Evolutionary conservation across 2,797 vertebrate species (phyloP), one percentile per base, ranked within the genome.

Genomic region (Epinephelus awoara): DNA sequence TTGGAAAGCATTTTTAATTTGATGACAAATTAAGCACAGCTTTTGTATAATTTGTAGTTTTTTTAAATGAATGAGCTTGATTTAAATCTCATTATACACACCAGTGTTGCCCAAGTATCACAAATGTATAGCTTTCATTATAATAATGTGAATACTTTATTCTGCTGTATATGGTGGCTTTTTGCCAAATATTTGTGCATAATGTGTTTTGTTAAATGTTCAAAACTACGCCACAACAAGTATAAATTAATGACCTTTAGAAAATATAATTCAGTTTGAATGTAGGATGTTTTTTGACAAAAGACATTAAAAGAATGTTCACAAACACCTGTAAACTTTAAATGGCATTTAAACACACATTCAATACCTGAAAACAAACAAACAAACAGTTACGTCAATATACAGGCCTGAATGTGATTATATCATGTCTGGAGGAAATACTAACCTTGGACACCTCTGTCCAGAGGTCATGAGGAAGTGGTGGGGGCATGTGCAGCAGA

Each of bases 401-500:
- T 21, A 54, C 27, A 79, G 54, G 13, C 52, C 49, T 44, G 14
- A 56, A 23, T 72, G n/a, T 55, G 25, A 65, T 65, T 23, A 25
- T 6, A 18, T 80, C 1, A 72, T 64, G n/a, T 77, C 74, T 75
- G 82, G 65, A 81, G 66, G 65, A 82, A 72, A 58, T 79, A 96
- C 95, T 95, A 89, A 96, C 96, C 95, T 96, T 90, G 67, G 78
- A 84, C 79, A 90, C 63, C 64, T 87, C 82, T 86, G 77, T 79
- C 81, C 90, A 54, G 82, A 66, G 73, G 75, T 97, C 95, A 97
- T 87, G 95, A 92, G 65, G 93, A 94, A 86, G 94, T 90, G 70
- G 95, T 83, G 68, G 88, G 89, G 59, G 92, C 88, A 85, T 93
- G 93, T 88, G 91, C 70, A 89, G 94, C 90, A 50, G 91, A 83